These are phyloP conservation scores for Battus philenor DNA, from an alignment of 1,140 invertebrate genomes.

Conservation along the genomic window DNA sequence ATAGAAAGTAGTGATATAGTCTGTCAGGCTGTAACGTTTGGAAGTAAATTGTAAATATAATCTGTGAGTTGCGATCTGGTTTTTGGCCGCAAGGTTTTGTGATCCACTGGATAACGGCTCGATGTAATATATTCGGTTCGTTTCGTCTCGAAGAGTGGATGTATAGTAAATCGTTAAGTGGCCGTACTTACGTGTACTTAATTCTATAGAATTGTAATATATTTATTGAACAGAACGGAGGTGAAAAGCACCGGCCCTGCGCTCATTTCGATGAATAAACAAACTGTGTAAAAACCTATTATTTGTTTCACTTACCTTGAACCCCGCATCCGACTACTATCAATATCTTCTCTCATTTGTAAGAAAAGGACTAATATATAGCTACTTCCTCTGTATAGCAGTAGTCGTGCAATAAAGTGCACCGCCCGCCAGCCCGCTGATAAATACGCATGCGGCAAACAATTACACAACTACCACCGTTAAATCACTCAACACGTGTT, in stretches of 20 bases:
- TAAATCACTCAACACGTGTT: too few species aligned
- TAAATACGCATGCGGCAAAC: too few species aligned
- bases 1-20: too few species aligned
- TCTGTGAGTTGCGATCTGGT: background rate
- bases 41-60: background rate
- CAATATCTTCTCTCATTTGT: too few species aligned
- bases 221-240: slow-evolving; percentile 53
- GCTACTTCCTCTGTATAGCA: too few species aligned
- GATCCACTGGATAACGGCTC: background rate
- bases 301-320: too few species aligned
- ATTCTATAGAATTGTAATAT: slow-evolving; percentile 61
- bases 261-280: slow-evolving; percentile 65
- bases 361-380: too few species aligned
- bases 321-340: too few species aligned
- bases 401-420: too few species aligned
- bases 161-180: slow-evolving; percentile 14
- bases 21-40: too few species aligned
- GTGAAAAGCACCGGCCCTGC: slow-evolving; percentile 38
- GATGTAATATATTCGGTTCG: slow-evolving; percentile 3
- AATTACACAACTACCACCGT: too few species aligned
- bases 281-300: slow-evolving; percentile 46
- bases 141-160: slow-evolving; percentile 1
- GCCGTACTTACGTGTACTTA: slow-evolving; percentile 38
- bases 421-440: too few species aligned
- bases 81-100: background rate